These are phyloP conservation scores for Dorcus hopei DNA, from an alignment of 2,888 invertebrate species.

Conservation along the genomic window DNA sequence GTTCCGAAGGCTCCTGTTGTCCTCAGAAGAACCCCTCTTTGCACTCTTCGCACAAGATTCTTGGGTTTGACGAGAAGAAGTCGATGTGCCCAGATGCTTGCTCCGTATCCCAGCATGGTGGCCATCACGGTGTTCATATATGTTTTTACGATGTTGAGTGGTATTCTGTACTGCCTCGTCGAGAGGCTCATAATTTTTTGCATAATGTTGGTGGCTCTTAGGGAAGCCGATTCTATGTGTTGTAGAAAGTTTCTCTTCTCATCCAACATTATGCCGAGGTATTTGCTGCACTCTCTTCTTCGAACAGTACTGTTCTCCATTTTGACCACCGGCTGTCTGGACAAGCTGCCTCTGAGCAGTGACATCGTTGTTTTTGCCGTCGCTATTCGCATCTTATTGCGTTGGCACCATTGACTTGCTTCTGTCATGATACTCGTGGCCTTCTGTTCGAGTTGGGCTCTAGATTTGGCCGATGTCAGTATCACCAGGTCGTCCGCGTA, in stretches of 20 bases:
- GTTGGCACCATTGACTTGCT: neutral
- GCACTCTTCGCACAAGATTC: too few species aligned
- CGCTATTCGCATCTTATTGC: neutral
- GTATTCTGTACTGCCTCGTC: too few species aligned
- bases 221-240: neutral
- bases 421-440: neutral
- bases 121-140: too few species aligned
- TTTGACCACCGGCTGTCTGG: neutral
- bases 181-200: slow-evolving; percentile 1
- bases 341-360: neutral
- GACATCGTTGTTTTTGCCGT: neutral
- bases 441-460: neutral
- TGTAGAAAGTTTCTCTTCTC: neutral
- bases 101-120: too few species aligned
- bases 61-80: too few species aligned
- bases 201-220: slow-evolving; percentile 2
- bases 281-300: neutral
- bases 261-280: slow-evolving; percentile 2
- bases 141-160: too few species aligned
- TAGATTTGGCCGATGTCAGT: neutral
- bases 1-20: slow-evolving; percentile 5
- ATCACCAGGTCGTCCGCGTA: slow-evolving; percentile 10
- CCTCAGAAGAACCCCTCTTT: neutral
- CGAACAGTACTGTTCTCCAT: neutral
- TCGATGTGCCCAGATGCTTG: too few species aligned